Evolutionary conservation across 2,888 invertebrate genomes (phyloP), one percentile per base, ranked within the genome.

Genomic region (Pardosa pseudoannulata): DNA sequence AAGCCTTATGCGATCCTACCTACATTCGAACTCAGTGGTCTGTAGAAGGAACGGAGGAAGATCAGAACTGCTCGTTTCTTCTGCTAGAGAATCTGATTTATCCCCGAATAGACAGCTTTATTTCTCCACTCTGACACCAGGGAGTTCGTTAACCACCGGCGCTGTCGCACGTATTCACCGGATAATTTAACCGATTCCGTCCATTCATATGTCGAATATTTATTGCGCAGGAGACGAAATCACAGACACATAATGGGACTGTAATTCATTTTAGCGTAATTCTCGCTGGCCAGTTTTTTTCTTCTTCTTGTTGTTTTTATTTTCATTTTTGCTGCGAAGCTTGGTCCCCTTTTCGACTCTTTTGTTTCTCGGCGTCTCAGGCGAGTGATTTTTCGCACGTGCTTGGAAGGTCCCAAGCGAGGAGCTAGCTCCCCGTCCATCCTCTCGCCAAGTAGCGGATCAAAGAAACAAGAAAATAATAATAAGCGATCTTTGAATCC

Each of bases 311-410:
- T 23, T 56, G 23, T 19, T 23, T 5, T 23, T 23, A 23, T 56
- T 56, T 6, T 23, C 23, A 23, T 23, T 56, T 56, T 23, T 23
- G 56, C 16, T 56, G 56, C 0, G 3, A 23, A 23, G 23, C 3
- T n/a, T 23, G 56, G 5, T 23, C 36, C 36, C 36, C 46, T 2
- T 23, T 23, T 3, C 23, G 23, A 56, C 56, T 56, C 56, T 56
- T 56, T 56, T 56, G 56, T 56, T 56, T 56, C 56, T 56, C 56
- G 56, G 56, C 56, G 82, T 83, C 46, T 71, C 76, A 76, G 82
- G 28, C 76, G 46, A 76, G 41, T 76, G 82, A 71, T 41, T 76
- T 83, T 83, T 83, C 82, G 76, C 82, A 83, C 82, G 82, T 83
- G 82, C 76, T 83, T 71, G 50, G 72, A 83, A 50, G 75, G 46